A percentile compares a stretch with the other conserved stretches of the same genome.
Conservation (phyloP, 1,140 invertebrate species). For the Oreohelix idahoensis region DNA sequence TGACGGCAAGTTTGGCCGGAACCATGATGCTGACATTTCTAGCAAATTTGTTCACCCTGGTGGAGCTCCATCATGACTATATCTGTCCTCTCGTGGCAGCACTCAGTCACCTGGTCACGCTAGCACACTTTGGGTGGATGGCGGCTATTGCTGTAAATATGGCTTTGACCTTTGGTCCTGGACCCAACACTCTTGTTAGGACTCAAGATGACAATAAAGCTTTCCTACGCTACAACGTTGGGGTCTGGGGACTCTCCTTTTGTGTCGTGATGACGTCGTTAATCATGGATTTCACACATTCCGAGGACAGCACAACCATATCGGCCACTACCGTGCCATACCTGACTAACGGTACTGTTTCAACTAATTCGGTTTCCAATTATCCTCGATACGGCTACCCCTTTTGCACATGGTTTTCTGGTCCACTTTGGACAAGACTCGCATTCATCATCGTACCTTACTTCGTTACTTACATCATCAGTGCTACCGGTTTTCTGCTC, state of each 20-base stretch:
- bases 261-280: neutral
- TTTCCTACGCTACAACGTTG: neutral
- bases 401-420: neutral
- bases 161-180: conserved; percentile 6
- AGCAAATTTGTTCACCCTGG: neutral
- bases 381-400: conserved; percentile 7
- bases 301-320: neutral
- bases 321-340: neutral
- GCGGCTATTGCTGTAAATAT: neutral
- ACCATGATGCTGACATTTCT: conserved; percentile 10
- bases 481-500: neutral
- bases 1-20: neutral
- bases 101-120: neutral
- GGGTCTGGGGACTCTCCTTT: neutral
- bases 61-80: neutral
- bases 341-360: neutral
- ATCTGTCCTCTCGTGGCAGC: conserved; percentile 7
- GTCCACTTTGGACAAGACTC: neutral
- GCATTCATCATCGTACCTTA: conserved; percentile 6
- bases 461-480: conserved; percentile 1
- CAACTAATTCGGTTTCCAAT: neutral
- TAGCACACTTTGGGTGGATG: conserved; percentile 14
- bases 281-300: neutral
- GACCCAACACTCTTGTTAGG: neutral
- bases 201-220: too few species aligned